Evolutionary conservation across 2,888 invertebrate species (phyloP).

Genomic region (Drosophila atripex): DNA sequence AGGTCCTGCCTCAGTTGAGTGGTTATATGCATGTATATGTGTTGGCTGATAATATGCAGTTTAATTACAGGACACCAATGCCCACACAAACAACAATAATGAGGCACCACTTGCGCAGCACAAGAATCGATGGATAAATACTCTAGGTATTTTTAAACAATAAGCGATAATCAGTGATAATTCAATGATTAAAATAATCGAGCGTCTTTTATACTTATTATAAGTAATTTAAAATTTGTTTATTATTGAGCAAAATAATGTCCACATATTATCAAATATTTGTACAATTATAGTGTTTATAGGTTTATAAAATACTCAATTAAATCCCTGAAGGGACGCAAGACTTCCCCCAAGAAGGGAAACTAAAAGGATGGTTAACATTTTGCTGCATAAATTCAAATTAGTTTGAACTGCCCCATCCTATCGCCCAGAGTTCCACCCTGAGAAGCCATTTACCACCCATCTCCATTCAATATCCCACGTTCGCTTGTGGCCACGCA

Average conservation of each 20-base stretch:
- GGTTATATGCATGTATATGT: conserved; percentile 22
- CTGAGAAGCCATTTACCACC: conserved; percentile 5
- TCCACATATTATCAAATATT: not conserved
- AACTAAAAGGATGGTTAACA: conserved; percentile 25
- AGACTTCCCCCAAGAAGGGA: not conserved
- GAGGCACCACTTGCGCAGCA: conserved; percentile 21
- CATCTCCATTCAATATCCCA: not conserved
- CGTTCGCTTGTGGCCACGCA: conserved; percentile 37
- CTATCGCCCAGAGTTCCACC: conserved; percentile 5
- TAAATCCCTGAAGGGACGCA: not conserved
- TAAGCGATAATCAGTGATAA: too few relatives aligned
- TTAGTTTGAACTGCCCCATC: conserved; percentile 56
- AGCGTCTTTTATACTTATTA: too few relatives aligned
- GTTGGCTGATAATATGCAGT: conserved; percentile 71
- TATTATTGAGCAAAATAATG: too few relatives aligned
- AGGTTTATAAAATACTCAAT: not conserved
- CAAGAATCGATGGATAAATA: conserved; percentile 33
- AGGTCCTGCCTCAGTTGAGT: conserved; percentile 13
- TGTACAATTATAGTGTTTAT: not conserved
- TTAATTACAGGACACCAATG: conserved; percentile 67
- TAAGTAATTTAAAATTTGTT: too few relatives aligned
- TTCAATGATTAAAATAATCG: too few relatives aligned
- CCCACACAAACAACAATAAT: conserved; percentile 63
- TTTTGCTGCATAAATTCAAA: conserved; percentile 70
- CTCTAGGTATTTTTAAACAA: conserved; percentile 13